Evolutionary conservation across 2,888 invertebrate genomes (phyloP), one percentile per base, ranked within the genome.

Genomic region (Teleogryllus oceanicus): DNA sequence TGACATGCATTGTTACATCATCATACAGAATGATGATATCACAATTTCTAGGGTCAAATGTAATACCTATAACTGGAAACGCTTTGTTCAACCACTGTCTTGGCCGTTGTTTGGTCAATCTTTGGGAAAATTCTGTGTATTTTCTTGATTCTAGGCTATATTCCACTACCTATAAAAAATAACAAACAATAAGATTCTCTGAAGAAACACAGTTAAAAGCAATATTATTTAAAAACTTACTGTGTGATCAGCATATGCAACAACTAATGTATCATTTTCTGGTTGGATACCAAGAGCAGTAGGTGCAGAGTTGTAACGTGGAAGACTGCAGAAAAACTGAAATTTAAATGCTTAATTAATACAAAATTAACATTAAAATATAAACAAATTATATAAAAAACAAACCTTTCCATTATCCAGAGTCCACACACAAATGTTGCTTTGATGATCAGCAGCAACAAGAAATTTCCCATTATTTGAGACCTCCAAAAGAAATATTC

Each of bases 211-310:
- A 18, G 81, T 80, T 76, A 83, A 80, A 37, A 16, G 49, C n/a
- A 74, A 50, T 50, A 11, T 62, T 76, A 79, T 78, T 37, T 76
- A 78, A 79, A 80, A 80, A 83, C 84, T 85, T 86, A 94, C 94
- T 90, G 92, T 93, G 84, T 94, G 93, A 88, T 97, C 94, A 0
- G 94, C 90, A 87, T 96, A 96, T 3, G 91, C 91, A 13, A 94
- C 89, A 51, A 95, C 89, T 11, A 96, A 86, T 76, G 89, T 89
- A 10, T 90, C 89, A 2, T 87, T 87, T 12, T 86, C 86, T 21
- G 90, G 89, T 84, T 93, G 92, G 76, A 96, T 89, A 1, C 91
- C 89, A 83, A 96, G 84, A 0, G 95, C 94, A 0, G 94, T 93
- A 0, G 94, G 92, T 74, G 92, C 89, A 82, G 90, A 92, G 16